phyloP scores from a whole-genome alignment of 2,888 invertebrate species.

The Archips xylosteana region DNA sequence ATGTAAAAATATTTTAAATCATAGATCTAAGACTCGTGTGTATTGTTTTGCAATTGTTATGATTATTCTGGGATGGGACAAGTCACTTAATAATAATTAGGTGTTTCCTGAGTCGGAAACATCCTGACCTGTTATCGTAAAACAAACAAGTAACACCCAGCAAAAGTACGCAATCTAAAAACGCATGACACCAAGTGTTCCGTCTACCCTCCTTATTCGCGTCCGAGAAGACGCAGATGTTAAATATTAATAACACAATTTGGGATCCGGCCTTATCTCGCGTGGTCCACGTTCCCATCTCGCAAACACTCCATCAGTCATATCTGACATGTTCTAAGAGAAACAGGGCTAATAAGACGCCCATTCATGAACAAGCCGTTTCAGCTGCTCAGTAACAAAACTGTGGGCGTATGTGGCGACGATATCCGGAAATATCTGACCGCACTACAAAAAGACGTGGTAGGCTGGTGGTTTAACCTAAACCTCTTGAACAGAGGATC shows the following conservation, averaged over 20 bases:
- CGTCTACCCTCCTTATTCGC: slow-evolving; percentile 27
- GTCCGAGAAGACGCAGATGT: slow-evolving; percentile 58
- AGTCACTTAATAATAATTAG: too few species aligned
- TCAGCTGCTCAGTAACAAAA: slow-evolving; percentile 8
- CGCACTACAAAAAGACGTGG: too few species aligned
- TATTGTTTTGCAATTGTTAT: too few species aligned
- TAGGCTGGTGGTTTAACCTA: too few species aligned
- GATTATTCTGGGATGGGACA: too few species aligned
- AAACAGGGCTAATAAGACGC: slow-evolving; percentile 45
- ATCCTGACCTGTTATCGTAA: not conserved
- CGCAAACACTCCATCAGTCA: slow-evolving; percentile 62
- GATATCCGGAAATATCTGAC: not conserved
- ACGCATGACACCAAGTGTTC: not conserved
- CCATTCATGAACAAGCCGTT: slow-evolving; percentile 35
- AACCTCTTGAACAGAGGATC: too few species aligned
- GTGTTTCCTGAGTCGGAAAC: too few species aligned
- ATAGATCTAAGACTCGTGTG: too few species aligned
- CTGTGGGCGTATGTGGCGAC: not conserved
- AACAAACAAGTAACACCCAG: not conserved
- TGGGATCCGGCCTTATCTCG: slow-evolving; percentile 46
- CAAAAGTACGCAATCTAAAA: slow-evolving; percentile 10
- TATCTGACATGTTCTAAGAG: slow-evolving; percentile 51
- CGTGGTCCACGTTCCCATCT: slow-evolving; percentile 52
- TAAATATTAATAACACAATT: slow-evolving; percentile 65
- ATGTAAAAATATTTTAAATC: too few species aligned